Conservation (phyloP, 30 jellyfish, hydroid and myxozoan genomes). For the Cassiopea xamachana region DNA sequence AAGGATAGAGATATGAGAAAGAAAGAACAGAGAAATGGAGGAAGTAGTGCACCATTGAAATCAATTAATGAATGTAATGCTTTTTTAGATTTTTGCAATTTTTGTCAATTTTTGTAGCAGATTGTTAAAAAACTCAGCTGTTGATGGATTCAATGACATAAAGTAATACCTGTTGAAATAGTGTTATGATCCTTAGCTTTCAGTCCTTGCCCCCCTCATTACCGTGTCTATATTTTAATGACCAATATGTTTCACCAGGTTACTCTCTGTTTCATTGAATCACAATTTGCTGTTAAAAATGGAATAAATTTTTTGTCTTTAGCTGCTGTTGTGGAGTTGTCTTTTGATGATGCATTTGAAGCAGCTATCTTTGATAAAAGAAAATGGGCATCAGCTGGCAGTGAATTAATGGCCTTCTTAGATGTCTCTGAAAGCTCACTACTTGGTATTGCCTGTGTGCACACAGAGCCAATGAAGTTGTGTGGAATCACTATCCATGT, state of each 20-base stretch:
- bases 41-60: background rate
- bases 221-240: too few species aligned
- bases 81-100: too few species aligned
- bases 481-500: conserved; percentile 12
- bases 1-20: conserved; percentile 19
- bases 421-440: conserved; percentile 21
- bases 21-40: conserved; percentile 21
- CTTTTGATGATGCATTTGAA: background rate
- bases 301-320: background rate
- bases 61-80: background rate
- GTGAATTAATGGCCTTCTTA: conserved; percentile 15
- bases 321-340: conserved; percentile 6
- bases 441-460: conserved; percentile 2
- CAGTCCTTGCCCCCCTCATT: too few species aligned
- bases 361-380: background rate
- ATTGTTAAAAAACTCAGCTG: too few species aligned
- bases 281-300: background rate
- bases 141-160: too few species aligned
- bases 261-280: too few species aligned
- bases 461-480: conserved; percentile 1
- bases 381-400: conserved; percentile 14
- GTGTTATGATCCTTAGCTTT: too few species aligned
- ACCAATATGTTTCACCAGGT: too few species aligned
- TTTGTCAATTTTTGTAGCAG: too few species aligned
- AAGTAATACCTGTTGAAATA: too few species aligned